Percentiles rank a stretch among this genome's conserved stretches.
phyloP scores from a whole-genome alignment of 2,113 vertebrate genomes.

The Chunga burmeisteri region DNA sequence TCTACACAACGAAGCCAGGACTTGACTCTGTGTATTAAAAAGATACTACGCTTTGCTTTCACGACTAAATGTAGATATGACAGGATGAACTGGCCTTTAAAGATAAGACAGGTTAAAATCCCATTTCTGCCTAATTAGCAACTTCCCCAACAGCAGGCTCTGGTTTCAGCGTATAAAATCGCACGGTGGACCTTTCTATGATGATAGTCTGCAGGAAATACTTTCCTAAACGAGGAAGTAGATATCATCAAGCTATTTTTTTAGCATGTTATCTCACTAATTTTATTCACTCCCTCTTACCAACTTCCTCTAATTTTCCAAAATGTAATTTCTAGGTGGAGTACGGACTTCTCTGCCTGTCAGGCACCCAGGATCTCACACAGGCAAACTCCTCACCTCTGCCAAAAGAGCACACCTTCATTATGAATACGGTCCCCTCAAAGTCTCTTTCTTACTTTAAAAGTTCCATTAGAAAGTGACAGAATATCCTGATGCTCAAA shows the following conservation, averaged over 20 bases:
- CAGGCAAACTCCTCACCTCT: neutral
- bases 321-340: neutral
- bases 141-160: slow-evolving; percentile 19
- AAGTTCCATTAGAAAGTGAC: neutral
- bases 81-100: slow-evolving; percentile 44
- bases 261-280: neutral
- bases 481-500: neutral
- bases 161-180: neutral
- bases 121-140: slow-evolving; percentile 30
- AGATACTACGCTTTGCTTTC: neutral
- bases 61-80: neutral
- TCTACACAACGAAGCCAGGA: neutral
- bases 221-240: slow-evolving; percentile 45
- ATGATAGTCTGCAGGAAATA: slow-evolving; percentile 23
- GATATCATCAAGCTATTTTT: neutral
- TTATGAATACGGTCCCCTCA: neutral
- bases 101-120: slow-evolving; percentile 50
- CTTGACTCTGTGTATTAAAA: neutral
- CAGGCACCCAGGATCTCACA: neutral
- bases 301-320: slow-evolving; percentile 18
- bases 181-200: neutral
- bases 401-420: neutral
- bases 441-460: neutral
- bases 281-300: slow-evolving; percentile 15
- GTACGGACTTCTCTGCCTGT: neutral